Evolutionary conservation across 1,140 invertebrate genomes (phyloP), one percentile per base, ranked within the genome.

Genomic region (Hyposmocoma kahamanoa): DNA sequence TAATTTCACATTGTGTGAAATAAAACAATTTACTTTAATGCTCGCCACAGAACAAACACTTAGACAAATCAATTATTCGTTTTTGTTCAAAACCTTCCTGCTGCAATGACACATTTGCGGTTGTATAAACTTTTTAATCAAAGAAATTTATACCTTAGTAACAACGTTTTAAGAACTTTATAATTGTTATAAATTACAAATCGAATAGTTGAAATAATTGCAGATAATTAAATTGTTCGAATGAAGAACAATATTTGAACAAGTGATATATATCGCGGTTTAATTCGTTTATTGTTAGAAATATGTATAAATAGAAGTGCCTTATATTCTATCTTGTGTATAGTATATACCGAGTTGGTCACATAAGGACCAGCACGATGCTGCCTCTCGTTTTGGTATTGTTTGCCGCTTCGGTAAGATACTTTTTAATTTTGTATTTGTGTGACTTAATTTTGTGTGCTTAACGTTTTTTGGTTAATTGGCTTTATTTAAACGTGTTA

Each of bases 341-440:
- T 70, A 70, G 45, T 67, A 62, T 70, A 66, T 70, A 70, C 67
- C 67, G 56, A 24, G 42, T 56, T 63, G 66, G 59, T 69, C 62
- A 34, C 8, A 54, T 10, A 13, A 44, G 50, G 67, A 64, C 67
- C 60, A 62, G 32, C 52, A 63, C 53, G 57, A 70, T 70, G 67
- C 44, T 64, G 67, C 56, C 58, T 50, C 39, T 70, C 56, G 56
- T 59, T 41, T 46, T 70, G 56, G 56, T 70, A 49, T 52, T 64
- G 44, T 50, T 67, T 48, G 28, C 59, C 50, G 60, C 53, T 43
- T 32, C 60, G 42, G 67, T 70, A 28, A 70, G 67, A 67, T 34
- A 38, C 42, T 42, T 48, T 50, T 47, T 50, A 19, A 32, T 34
- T 34, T n/a, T n/a, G n/a, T n/a, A n/a, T n/a, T n/a, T n/a, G n/a